Evolutionary conservation across 2,888 invertebrate species (phyloP), one percentile per base, ranked within the genome.

Genomic region (Coleophora deauratella): DNA sequence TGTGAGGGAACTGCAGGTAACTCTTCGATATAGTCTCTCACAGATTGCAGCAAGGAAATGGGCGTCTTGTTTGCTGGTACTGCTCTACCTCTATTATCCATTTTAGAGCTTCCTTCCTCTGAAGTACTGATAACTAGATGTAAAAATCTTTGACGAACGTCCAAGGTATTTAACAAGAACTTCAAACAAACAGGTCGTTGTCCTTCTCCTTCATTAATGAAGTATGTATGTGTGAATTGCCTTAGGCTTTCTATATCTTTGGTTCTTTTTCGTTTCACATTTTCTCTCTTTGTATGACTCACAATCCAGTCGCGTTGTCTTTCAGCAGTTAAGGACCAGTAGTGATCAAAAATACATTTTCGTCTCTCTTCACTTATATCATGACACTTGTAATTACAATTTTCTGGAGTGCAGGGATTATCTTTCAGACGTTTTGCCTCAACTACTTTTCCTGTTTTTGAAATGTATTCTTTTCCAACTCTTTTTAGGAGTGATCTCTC

Each of bases 1-100:
- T 50, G 47, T 9, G 44, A 50, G 9, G 50, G 47, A 21, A 50
- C 13, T 27, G 43, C 37, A n/a, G 49, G 49, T 37, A 49, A 41
- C 1, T 13, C 32, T 37, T 40, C 43, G 7, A 49, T 43, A 35
- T 35, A 47, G 7, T 21, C 21, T 39, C 28, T 32, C n/a, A 34
- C 45, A 34, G 35, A 31, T 14, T 33, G 31, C n/a, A 15, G 43
- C 6, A 43, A 32, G 11, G 15, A 38, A 11, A 38, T n/a, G 8
- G 27, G 7, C 7, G 48, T 51, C 42, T 44, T 51, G 15, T 49
- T 49, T 9, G 11, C 0, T 3, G 44, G 43, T 11, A 41, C 37
- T 27, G n/a, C 9, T 39, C 42, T 46, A 21, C 48, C 46, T 13
- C 47, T 33, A 14, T 10, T 15, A 35, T 44, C 44, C 36, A 33